Conservation (phyloP, 2,113 vertebrate genomes). For the Cebus imitator region DNA sequence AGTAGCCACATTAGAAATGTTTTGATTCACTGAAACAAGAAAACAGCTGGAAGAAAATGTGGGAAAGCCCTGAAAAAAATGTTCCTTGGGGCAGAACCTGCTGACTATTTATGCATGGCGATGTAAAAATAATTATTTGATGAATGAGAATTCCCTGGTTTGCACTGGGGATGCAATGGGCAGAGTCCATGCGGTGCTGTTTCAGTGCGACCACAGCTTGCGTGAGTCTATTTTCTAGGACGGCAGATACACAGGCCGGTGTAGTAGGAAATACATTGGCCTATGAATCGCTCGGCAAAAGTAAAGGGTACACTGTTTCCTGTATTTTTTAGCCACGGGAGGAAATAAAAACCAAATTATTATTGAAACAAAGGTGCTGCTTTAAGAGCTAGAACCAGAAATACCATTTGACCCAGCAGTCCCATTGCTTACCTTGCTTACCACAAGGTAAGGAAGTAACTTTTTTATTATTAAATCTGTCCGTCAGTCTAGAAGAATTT, state of each 20-base stretch:
- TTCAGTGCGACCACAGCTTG: too few relatives aligned
- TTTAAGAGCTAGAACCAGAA: background rate
- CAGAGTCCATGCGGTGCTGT: background rate
- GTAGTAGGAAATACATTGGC: background rate
- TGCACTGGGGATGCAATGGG: background rate
- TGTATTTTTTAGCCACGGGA: background rate
- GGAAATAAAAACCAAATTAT: background rate
- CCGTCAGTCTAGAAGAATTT: background rate
- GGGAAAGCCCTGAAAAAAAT: background rate
- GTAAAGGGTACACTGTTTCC: too few relatives aligned
- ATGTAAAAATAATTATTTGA: background rate
- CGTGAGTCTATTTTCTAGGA: too few relatives aligned
- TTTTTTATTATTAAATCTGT: background rate
- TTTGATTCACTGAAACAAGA: background rate
- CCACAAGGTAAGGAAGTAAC: background rate
- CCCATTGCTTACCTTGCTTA: too few relatives aligned
- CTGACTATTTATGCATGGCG: background rate
- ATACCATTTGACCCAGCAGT: too few relatives aligned
- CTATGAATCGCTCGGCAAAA: background rate
- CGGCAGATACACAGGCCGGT: fast-evolving
- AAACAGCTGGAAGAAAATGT: background rate
- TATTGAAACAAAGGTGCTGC: background rate
- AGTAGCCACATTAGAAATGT: background rate
- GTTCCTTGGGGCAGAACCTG: background rate
- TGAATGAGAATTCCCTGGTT: background rate